Percentiles rank a stretch among this genome's conserved stretches.
Conservation (phyloP, 2,797 vertebrate species). For the Galaxias olidus region DNA sequence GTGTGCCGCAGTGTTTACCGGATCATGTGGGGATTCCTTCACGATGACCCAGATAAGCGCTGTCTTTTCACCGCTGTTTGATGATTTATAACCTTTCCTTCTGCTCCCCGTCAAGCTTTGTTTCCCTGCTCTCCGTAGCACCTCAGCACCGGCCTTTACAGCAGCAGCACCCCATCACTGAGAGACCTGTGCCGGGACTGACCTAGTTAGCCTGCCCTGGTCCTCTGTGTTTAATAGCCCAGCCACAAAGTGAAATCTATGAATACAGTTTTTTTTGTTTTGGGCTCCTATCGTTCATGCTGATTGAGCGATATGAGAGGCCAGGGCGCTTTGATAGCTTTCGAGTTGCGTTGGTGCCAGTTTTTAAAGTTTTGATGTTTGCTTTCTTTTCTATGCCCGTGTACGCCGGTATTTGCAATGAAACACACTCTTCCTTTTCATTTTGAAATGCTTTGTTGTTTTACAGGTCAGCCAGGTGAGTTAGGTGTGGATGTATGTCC, state of each 20-base stretch:
- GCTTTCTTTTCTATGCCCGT: too few relatives aligned
- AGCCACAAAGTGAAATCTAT: neutral
- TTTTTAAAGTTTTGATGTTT: too few relatives aligned
- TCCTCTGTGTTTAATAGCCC: constrained; percentile 10
- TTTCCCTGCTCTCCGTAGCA: neutral
- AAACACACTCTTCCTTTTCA: too few relatives aligned
- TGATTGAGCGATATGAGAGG: too few relatives aligned
- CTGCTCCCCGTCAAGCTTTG: neutral
- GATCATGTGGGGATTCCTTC: constrained; percentile 41
- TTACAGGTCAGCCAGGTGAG: too few relatives aligned
- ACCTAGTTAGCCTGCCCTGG: constrained; percentile 33
- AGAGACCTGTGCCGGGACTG: constrained; percentile 21
- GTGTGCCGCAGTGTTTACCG: constrained; percentile 26
- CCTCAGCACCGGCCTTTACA: neutral
- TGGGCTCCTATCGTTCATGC: too few relatives aligned
- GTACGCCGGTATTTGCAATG: too few relatives aligned
- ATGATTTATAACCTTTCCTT: neutral
- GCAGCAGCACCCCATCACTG: neutral
- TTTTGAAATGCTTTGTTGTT: too few relatives aligned
- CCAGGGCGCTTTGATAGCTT: too few relatives aligned
- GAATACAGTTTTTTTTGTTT: too few relatives aligned
- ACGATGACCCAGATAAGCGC: constrained; percentile 9
- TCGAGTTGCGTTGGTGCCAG: too few relatives aligned
- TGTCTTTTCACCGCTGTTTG: too few relatives aligned
- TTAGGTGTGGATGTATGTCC: neutral